Conservation (phyloP, 2,888 invertebrate species). For the Unio pictorum region DNA sequence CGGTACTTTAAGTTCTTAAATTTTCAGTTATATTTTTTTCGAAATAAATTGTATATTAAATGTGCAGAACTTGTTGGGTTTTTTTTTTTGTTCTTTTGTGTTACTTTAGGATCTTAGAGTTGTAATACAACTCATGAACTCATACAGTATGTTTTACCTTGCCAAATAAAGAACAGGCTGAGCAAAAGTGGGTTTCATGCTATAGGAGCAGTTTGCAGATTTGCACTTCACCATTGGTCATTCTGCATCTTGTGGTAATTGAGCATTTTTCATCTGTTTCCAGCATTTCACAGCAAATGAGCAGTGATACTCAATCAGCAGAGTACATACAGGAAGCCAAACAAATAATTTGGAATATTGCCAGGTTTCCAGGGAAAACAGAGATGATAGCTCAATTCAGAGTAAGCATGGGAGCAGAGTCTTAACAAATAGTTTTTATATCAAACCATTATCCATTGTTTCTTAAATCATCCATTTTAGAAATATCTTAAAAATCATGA, state of each 20-base stretch:
- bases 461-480: not conserved
- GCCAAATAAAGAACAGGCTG: too few species aligned
- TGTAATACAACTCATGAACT: too few species aligned
- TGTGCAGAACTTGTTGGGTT: too few species aligned
- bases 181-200: too few species aligned
- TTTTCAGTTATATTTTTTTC: too few species aligned
- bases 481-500: not conserved
- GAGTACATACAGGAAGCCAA: slow-evolving; percentile 43
- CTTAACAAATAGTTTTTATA: not conserved
- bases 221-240: not conserved
- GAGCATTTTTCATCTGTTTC: slow-evolving; percentile 10
- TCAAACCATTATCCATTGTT: not conserved
- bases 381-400: slow-evolving; percentile 64
- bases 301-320: slow-evolving; percentile 54
- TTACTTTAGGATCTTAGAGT: too few species aligned
- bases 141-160: too few species aligned
- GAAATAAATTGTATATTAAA: too few species aligned
- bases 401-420: slow-evolving; percentile 38
- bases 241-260: not conserved
- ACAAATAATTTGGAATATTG: slow-evolving; percentile 60
- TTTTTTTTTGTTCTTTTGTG: too few species aligned
- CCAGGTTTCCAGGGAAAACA: slow-evolving; percentile 56
- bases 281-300: slow-evolving; percentile 63
- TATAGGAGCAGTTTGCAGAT: too few species aligned
- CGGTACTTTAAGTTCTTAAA: too few species aligned